phyloP scores from a whole-genome alignment of 2,888 invertebrate species.

The Sinodicranocentrus sp. region DNA sequence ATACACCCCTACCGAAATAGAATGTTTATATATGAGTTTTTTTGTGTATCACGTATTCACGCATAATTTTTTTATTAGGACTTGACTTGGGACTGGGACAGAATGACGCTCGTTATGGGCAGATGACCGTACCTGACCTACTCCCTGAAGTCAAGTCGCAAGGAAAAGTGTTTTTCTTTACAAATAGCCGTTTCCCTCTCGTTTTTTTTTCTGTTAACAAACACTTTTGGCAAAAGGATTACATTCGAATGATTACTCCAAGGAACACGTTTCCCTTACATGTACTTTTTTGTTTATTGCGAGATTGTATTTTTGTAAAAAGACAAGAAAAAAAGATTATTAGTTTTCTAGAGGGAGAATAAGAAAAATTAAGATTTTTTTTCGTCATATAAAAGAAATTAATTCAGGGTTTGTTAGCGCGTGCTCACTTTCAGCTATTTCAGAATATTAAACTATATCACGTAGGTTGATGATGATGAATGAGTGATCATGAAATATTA shows the following conservation, averaged over 20 bases:
- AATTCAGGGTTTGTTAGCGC: not conserved
- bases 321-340: constrained; percentile 10
- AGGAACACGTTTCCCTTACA: not conserved
- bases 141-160: constrained; percentile 48
- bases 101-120: constrained; percentile 49
- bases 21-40: not conserved
- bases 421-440: too few relatives aligned
- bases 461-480: too few relatives aligned
- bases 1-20: not conserved
- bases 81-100: constrained; percentile 16
- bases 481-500: too few relatives aligned
- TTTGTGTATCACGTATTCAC: constrained; percentile 3
- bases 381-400: not conserved
- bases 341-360: constrained; percentile 13
- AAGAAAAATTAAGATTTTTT: not conserved
- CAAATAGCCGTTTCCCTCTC: not conserved
- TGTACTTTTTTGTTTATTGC: not conserved
- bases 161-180: not conserved
- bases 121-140: constrained; percentile 61
- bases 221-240: constrained; percentile 43
- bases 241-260: constrained; percentile 23
- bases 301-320: constrained; percentile 5
- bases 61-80: not conserved
- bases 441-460: too few relatives aligned
- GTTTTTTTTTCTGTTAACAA: constrained; percentile 21